phyloP scores from a whole-genome alignment of 2,797 vertebrate genomes.

The Hydrocynus forskahlii region DNA sequence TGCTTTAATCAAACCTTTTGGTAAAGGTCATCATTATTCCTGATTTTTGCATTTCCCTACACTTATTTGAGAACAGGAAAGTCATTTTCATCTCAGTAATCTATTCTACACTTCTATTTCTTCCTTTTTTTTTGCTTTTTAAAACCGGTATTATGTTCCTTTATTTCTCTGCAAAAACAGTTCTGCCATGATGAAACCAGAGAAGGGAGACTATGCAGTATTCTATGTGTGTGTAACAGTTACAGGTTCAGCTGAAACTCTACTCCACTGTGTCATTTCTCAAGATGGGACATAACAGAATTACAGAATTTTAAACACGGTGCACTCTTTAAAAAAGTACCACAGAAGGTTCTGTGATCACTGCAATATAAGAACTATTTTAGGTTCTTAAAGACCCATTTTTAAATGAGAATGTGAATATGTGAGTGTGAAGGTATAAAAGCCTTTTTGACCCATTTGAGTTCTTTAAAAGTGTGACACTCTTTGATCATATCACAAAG shows the following conservation, averaged over 20 bases:
- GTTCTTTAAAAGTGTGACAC: no score
- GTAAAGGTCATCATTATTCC: conserved; percentile 30
- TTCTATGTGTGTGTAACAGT: background rate
- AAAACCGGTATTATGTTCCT: background rate
- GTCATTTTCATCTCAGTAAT: conserved; percentile 15
- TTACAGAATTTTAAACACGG: conserved; percentile 16
- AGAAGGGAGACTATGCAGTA: background rate
- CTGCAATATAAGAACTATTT: no score
- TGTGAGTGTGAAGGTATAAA: no score
- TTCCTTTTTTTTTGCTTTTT: no score
- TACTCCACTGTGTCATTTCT: conserved; percentile 21
- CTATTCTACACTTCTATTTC: background rate
- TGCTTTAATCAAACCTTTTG: conserved; percentile 35
- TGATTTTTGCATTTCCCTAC: background rate
- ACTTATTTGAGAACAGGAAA: conserved; percentile 8
- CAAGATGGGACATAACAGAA: conserved; percentile 26
- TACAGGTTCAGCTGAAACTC: background rate
- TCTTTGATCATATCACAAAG: no score
- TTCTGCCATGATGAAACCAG: background rate
- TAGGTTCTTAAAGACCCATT: no score
- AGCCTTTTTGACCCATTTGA: no score
- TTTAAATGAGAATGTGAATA: no score
- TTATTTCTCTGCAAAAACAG: background rate
- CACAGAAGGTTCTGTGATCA: no score
- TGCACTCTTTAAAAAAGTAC: background rate